Evolutionary conservation across 2,888 invertebrate genomes (phyloP), one percentile per base, ranked within the genome.

Genomic region (Aplocera efformata): DNA sequence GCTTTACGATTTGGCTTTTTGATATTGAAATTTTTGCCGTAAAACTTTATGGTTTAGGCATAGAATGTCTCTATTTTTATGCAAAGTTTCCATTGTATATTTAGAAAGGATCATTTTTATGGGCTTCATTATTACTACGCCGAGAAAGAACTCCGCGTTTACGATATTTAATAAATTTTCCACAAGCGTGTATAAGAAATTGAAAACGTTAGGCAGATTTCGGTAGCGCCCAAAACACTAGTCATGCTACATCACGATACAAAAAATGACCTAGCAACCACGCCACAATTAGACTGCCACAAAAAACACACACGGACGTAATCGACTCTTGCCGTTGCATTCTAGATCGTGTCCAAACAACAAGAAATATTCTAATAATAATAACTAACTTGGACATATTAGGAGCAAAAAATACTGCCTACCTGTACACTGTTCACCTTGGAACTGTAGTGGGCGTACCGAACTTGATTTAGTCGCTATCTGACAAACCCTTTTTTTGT

Each of bases 401-500:
- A 48, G 32, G 47, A 59, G 63, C 63, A 58, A 56, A 64, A 67
- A 82, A 83, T n/a, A 76, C 60, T 69, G 68, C 67, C 74, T 76
- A 71, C 74, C 73, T 77, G 65, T 67, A 72, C 55, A 64, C 54
- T 44, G 58, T 63, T 83, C 80, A 84, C 83, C 84, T 86, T 85
- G 84, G 79, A 65, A 66, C 51, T 67, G 45, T 57, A 67, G 84
- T 83, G 76, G 81, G 84, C 81, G 82, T 71, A 59, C 73, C 77
- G 67, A 82, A 79, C 77, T 79, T 82, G 83, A 84, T 83, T 85
- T 81, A 79, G 79, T 80, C 74, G 74, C 81, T 74, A 80, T 79
- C 83, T 79, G 80, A 82, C 81, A 75, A 79, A 83, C 82, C 84
- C 83, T 82, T 84, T 85, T 78, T 85, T 85, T 84, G 78, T 78